phyloP scores from a whole-genome alignment of 2,113 vertebrate genomes.

The Corvus moneduloides region DNA sequence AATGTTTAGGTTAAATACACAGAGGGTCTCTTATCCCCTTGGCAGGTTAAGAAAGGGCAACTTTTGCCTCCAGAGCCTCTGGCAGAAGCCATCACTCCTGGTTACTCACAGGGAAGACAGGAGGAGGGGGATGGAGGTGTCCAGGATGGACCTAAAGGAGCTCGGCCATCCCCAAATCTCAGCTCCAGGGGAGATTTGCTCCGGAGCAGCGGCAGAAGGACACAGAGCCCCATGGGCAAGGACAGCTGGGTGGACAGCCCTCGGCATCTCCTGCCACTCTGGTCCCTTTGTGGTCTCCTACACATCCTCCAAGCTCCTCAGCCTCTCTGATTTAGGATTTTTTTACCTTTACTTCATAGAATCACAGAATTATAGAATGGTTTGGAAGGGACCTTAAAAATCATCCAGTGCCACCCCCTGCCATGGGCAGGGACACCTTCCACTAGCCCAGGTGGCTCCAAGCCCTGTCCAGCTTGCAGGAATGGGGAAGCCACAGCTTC shows the following conservation, averaged over 20 bases:
- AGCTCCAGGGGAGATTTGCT: background rate
- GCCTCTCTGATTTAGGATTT: background rate
- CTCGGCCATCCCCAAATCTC: background rate
- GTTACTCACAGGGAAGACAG: background rate
- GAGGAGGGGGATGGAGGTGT: background rate
- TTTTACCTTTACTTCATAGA: background rate
- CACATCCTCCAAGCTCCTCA: background rate
- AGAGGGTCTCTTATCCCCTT: background rate
- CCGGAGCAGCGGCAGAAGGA: fast-evolving
- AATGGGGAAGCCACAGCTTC: background rate
- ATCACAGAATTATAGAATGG: background rate
- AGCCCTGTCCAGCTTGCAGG: background rate
- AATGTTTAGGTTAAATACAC: slow-evolving; percentile 31
- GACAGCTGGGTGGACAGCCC: background rate
- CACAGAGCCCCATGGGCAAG: background rate
- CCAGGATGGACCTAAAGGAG: background rate
- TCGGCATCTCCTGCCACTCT: background rate
- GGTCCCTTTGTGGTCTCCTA: background rate
- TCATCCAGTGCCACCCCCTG: too few species aligned
- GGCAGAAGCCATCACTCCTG: background rate
- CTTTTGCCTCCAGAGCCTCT: background rate
- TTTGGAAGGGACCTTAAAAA: background rate
- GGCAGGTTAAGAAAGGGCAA: background rate
- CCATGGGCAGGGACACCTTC: background rate
- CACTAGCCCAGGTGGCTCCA: background rate